Conservation (phyloP, 2,113 vertebrate genomes). For the Gymnobelideus leadbeateri region DNA sequence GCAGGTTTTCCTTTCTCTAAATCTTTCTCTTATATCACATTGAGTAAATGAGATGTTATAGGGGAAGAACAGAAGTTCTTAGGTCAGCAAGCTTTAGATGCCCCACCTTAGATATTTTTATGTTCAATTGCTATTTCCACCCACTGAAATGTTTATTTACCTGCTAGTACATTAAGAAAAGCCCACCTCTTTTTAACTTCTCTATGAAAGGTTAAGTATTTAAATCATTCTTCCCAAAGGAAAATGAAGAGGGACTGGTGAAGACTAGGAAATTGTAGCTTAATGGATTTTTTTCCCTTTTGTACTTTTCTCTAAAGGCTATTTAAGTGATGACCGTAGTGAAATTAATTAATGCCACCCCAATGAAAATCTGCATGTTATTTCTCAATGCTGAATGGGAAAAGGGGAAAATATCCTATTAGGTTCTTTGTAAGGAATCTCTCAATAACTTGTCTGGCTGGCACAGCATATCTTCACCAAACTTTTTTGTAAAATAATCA, state of each 20-base stretch:
- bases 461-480: neutral
- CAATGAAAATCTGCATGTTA: conserved; percentile 1
- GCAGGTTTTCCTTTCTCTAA: neutral
- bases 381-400: neutral
- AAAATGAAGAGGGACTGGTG: neutral
- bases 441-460: neutral
- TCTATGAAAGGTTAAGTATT: conserved; percentile 28
- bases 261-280: neutral
- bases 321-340: neutral
- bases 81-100: neutral
- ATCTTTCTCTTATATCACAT: neutral
- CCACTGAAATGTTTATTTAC: conserved; percentile 12
- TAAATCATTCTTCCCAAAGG: conserved; percentile 49
- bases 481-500: neutral
- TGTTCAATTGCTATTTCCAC: neutral
- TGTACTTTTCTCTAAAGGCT: neutral
- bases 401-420: neutral
- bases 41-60: neutral
- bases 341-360: conserved; percentile 17
- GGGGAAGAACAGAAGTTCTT: neutral
- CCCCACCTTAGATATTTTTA: neutral
- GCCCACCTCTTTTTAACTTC: conserved; percentile 1
- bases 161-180: conserved; percentile 9
- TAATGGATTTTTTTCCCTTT: neutral
- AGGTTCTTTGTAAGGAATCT: neutral